These are phyloP conservation scores for Oreochromis tanganicae DNA, from an alignment of 2,113 vertebrate species.

Conservation along the genomic window DNA sequence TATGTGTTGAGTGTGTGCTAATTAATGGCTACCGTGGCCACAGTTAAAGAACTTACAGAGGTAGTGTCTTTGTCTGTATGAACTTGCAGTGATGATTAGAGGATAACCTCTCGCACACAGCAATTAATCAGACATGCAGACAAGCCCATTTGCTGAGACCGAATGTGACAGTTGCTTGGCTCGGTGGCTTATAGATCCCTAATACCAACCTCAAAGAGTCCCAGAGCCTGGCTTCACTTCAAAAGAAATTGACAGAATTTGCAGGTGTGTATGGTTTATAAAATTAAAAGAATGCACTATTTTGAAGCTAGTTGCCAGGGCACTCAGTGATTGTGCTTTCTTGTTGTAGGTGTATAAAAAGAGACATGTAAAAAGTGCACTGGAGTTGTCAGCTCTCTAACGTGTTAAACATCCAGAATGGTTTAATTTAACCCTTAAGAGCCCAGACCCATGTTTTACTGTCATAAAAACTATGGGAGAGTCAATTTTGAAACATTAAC, in stretches of 20 bases:
- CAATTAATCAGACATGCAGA: conserved; percentile 60
- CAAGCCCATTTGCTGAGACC: conserved; percentile 4
- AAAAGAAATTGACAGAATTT: conserved; percentile 11
- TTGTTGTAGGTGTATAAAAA: neutral
- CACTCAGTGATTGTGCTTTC: neutral
- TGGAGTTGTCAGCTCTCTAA: neutral
- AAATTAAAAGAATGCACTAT: neutral
- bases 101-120: conserved; percentile 49
- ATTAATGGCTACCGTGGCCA: conserved; percentile 46
- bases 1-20: neutral
- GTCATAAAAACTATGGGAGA: too few relatives aligned
- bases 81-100: conserved; percentile 44
- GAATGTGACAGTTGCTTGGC: conserved; percentile 45
- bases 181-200: neutral
- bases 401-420: neutral
- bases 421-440: neutral
- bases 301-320: neutral
- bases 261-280: conserved; percentile 1
- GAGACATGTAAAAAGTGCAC: neutral
- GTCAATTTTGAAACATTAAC: too few relatives aligned
- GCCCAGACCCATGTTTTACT: too few relatives aligned
- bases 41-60: conserved; percentile 17
- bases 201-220: conserved; percentile 33
- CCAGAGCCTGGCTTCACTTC: conserved; percentile 2
- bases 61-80: conserved; percentile 26